These are phyloP conservation scores for Pachypeltis micranthus DNA, from an alignment of 1,140 invertebrate genomes.

Conservation along the genomic window DNA sequence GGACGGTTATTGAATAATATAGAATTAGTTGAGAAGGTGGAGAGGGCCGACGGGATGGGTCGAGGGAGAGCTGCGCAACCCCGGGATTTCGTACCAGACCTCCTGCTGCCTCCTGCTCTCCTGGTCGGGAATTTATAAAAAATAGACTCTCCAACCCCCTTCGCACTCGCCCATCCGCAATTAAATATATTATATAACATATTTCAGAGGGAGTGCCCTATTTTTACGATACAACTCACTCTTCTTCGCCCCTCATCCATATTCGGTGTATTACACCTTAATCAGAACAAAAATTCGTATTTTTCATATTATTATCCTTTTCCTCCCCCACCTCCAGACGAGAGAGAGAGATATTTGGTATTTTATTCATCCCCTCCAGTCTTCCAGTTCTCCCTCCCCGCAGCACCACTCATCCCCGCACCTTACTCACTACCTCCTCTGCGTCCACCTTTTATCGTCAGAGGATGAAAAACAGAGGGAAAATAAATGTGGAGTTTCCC, in stretches of 20 bases:
- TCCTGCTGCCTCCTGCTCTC: slow-evolving; percentile 11
- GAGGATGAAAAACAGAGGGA: background rate
- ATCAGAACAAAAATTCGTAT: no score
- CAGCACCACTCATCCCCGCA: background rate
- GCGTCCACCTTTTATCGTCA: background rate
- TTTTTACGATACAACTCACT: slow-evolving; percentile 6
- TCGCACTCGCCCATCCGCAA: background rate
- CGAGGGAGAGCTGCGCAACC: background rate
- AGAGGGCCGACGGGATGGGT: background rate
- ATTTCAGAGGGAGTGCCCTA: background rate
- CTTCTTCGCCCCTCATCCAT: background rate
- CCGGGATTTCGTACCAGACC: background rate
- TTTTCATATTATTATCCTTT: no score
- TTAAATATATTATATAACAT: slow-evolving; percentile 7
- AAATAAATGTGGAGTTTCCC: no score
- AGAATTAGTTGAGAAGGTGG: slow-evolving; percentile 1
- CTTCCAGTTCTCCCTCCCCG: background rate
- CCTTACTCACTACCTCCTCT: background rate
- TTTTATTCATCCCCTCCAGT: background rate
- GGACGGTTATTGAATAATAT: background rate
- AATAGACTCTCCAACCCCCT: background rate
- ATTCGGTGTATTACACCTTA: background rate
- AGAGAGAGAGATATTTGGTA: background rate
- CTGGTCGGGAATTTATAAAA: slow-evolving; percentile 12
- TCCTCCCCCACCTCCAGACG: background rate